A percentile compares a stretch with the other conserved stretches of the same genome.
These are phyloP conservation scores for Phalacrocorax brasilianus DNA, from an alignment of 2,113 vertebrate species.

Conservation along the genomic window DNA sequence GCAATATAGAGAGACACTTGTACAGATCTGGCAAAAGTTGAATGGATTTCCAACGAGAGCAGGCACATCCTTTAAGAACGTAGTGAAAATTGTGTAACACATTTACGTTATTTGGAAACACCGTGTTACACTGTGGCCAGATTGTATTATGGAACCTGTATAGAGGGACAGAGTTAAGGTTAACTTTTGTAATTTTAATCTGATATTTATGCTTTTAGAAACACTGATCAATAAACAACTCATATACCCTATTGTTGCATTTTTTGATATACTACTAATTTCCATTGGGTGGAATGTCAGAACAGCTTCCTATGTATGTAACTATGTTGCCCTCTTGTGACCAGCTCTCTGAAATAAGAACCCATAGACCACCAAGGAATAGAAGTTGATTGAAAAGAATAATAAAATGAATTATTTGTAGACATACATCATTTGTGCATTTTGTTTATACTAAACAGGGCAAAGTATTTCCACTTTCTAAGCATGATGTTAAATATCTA, in stretches of 20 bases:
- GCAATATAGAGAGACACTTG: neutral
- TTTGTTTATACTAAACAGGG: neutral
- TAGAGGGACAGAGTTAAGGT: neutral
- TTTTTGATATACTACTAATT: neutral
- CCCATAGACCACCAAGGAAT: neutral
- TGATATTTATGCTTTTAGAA: neutral
- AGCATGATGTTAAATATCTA: neutral
- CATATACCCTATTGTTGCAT: neutral
- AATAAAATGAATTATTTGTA: neutral
- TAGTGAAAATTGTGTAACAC: neutral
- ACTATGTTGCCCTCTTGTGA: slow-evolving; percentile 64
- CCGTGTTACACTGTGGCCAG: neutral
- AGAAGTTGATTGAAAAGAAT: neutral
- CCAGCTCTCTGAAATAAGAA: slow-evolving; percentile 13
- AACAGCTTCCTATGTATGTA: neutral
- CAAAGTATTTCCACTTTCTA: neutral
- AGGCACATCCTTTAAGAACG: neutral
- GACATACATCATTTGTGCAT: neutral
- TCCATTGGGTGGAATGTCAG: neutral
- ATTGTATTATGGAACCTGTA: neutral
- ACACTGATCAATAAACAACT: neutral
- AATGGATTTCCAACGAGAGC: neutral
- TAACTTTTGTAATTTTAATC: neutral
- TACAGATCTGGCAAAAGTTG: neutral
- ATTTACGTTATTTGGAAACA: neutral